A percentile compares a stretch with the other conserved stretches of the same genome.
Evolutionary conservation across 2,888 invertebrate species (phyloP).

Genomic region (Limenitis arthemis): DNA sequence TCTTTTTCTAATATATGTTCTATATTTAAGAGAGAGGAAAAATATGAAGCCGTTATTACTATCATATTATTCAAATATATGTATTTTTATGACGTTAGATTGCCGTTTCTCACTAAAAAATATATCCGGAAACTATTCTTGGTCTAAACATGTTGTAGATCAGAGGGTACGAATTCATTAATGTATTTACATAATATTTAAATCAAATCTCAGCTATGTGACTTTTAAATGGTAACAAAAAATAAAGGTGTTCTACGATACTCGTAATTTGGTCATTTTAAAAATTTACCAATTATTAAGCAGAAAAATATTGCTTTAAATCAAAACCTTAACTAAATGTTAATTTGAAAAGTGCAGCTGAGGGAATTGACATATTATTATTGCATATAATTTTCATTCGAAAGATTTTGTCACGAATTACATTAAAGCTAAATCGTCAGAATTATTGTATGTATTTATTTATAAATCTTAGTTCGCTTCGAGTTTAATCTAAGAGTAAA

Average conservation of each 20-base stretch:
- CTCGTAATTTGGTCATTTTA: too few relatives aligned
- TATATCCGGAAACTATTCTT: constrained; percentile 2
- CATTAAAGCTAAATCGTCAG: constrained; percentile 2
- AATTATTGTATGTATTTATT: constrained; percentile 10
- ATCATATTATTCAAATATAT: not conserved
- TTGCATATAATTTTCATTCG: constrained; percentile 1
- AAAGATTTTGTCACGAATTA: constrained; percentile 12
- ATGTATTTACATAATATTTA: constrained; percentile 20
- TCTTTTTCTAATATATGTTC: too few relatives aligned
- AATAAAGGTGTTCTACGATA: not conserved
- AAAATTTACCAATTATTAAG: not conserved
- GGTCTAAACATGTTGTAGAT: constrained; percentile 11
- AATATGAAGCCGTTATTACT: too few relatives aligned
- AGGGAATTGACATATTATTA: not conserved
- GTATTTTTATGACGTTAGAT: not conserved
- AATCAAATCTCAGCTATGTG: not conserved
- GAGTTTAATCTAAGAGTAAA: not conserved
- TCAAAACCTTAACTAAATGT: too few relatives aligned
- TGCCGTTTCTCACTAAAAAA: not conserved
- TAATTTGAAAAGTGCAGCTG: not conserved
- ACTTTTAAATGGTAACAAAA: not conserved
- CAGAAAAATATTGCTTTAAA: too few relatives aligned
- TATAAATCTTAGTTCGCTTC: too few relatives aligned
- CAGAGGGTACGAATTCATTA: constrained; percentile 20
- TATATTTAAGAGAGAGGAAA: too few relatives aligned